Base-by-base conservation (phyloP, 2,888 invertebrate species). In the Hypercompe scribonia region DNA sequence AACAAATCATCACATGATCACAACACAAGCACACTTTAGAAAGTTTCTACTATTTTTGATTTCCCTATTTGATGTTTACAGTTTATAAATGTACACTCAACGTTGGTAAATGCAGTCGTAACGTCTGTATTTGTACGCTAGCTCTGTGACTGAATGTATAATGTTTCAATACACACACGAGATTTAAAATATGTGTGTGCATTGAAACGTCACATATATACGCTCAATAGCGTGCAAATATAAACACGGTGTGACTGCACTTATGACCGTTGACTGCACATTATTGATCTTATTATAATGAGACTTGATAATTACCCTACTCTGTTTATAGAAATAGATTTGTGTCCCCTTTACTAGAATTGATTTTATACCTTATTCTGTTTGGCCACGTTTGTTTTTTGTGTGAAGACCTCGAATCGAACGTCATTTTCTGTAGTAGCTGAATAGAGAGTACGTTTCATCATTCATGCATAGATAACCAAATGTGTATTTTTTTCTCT, bases 31-130 rank as follows among this genome's bases (percentile, higher is more conserved):
- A 42, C 68, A 65, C 65, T 7, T 64, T 63, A 72, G 72, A 66
- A 11, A 31, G 42, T 70, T 71, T 64, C 33, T 58, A 73, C 65
- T 67, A 31, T 73, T 54, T 69, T 73, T 73, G 21, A 73, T 61
- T 69, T 67, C 31, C 54, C 70, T 71, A 2, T 71, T 72, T 65
- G 46, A 13, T 72, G 69, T 71, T 70, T 50, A 24, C 24, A 46
- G 69, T 70, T 36, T 63, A 61, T 4, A 61, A 15, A 28, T 5
- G 61, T 31, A 15, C n/a, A 13, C 3, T 46, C 21, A 46, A 46
- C 18, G 4, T 15, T 42, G 3, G 18, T 1, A 42, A 42, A 18
- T 42, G 42, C 42, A 42, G 42, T 42, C 42, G 46, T 46, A 46
- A 21, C 21, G 46, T 46, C 21, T 2, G 21, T 21, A 46, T 46